phyloP scores from a whole-genome alignment of 2,797 vertebrate species.

The Taenioides sp. region DNA sequence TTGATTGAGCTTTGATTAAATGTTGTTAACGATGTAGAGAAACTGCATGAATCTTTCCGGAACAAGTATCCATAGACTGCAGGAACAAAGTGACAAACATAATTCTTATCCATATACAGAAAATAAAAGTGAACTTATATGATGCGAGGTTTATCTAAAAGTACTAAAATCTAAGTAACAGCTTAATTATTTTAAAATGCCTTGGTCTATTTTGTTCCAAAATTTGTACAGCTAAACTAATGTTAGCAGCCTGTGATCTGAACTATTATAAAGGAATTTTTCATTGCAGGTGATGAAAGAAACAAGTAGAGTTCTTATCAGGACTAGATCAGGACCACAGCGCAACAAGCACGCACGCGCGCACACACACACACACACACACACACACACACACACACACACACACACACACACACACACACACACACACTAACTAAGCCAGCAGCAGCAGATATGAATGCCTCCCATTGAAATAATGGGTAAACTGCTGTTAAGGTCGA shows the following conservation, averaged over 20 bases:
- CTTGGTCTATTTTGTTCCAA: background rate
- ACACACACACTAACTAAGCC: background rate
- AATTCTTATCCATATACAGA: background rate
- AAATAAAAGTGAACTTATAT: background rate
- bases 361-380: background rate
- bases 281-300: conserved; percentile 87
- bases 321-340: conserved; percentile 76
- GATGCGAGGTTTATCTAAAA: background rate
- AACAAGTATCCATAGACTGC: conserved; percentile 20
- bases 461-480: conserved; percentile 80
- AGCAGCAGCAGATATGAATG: conserved; percentile 49
- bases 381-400: background rate
- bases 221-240: conserved; percentile 27
- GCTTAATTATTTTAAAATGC: background rate
- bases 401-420: background rate
- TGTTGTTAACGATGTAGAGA: conserved; percentile 74
- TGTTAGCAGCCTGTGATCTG: conserved; percentile 71
- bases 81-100: conserved; percentile 23
- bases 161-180: conserved; percentile 19
- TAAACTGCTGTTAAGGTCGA: conserved; percentile 71
- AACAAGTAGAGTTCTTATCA: conserved; percentile 84
- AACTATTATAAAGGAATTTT: conserved; percentile 89
- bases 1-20: conserved; percentile 84
- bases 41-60: conserved; percentile 41
- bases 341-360: conserved; percentile 12